Base-by-base conservation (phyloP, 2,888 invertebrate genomes). In the Limnephilus marmoratus region DNA sequence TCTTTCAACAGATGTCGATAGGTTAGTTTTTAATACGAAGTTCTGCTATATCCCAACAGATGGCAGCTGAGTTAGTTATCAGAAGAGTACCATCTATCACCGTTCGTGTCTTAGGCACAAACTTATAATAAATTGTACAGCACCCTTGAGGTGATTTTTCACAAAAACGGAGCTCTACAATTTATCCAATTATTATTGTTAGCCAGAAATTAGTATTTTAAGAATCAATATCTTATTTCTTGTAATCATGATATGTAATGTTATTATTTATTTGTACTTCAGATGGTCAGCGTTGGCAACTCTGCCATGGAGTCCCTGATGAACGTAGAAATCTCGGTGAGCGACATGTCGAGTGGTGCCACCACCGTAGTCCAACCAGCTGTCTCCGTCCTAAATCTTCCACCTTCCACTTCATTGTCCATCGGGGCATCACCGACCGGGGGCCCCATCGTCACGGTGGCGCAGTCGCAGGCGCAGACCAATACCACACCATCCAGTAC, bases 311-410 rank as follows among this genome's bases (percentile, higher is more conserved):
- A 89, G 81, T 80, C 88, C 24, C 9, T 81, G 37, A 81, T 81
- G 34, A 45, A 34, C 3, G 68, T 80, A 0, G 88, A 89, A 80
- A 41, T 89, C 24, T 87, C 87, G 31, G 49, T 87, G 49, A 34
- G 80, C 11, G 81, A 89, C 11, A 37, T 41, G 31, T 29, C 53
- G 9, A 87, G 34, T 89, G 88, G 24, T 29, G 34, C 34, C 34
- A 18, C 15, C 24, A 2, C 34, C 24, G 88, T 29, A 37, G n/a
- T n/a, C 86, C 45, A 49, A 2, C 45, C 90, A 29, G 82, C 82
- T 1, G 45, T 31, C 45, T 45, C 90, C 90, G 31, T 90, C 68
- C 93, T 93, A 41, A 94, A 94, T 49, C 81, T 82, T 82, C 85
- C 85, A n/a, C 87, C 81, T 15, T 53, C 81, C 80, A 31, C 45